Evolutionary conservation across 1,140 invertebrate species (phyloP), one percentile per base, ranked within the genome.

Genomic region (Yoshiicerus persimilis): DNA sequence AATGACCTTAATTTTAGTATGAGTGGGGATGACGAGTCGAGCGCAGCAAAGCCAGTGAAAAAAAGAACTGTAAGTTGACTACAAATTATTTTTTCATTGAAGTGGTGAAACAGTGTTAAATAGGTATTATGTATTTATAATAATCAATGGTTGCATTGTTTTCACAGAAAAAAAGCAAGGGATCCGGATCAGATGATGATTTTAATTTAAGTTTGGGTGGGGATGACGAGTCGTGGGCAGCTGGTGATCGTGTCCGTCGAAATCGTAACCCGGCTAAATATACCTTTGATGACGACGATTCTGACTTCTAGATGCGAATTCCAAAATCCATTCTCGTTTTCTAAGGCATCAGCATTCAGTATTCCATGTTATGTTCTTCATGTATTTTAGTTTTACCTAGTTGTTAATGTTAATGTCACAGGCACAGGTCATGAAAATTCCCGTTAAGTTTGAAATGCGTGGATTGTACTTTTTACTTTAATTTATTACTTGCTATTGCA

Each of bases 221-320:
- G 11, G 89, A 47, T 66, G 89, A 64, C 56, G 85, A 39, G 88
- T 88, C 86, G 83, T 80, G 84, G 25, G 89, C 86, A 62, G 88
- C 77, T 1, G 75, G 86, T 2, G 89, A 87, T 75, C 23, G 86
- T 38, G 27, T 88, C 86, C 39, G 90, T 89, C 89, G 89, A 84
- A 89, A 88, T 23, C 36, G 80, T 27, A 27, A 38, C 23, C 30
- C 36, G 25, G 39, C 83, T 38, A 85, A 87, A 38, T 84, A 86
- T 62, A 39, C 32, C 32, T 87, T 64, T 34, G 56, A 80, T 30
- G 36, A 86, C 32, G 84, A 80, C 27, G 34, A 38, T 11, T 56
- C 47, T 39, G 86, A 80, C 16, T 87, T 77, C 39, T 87, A 36
- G 30, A n/a, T 16, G 2, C 20, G n/a, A n/a, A n/a, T 4, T 56